Evolutionary conservation across 2,888 invertebrate species (phyloP).

Genomic region (Chalcis sispes): DNA sequence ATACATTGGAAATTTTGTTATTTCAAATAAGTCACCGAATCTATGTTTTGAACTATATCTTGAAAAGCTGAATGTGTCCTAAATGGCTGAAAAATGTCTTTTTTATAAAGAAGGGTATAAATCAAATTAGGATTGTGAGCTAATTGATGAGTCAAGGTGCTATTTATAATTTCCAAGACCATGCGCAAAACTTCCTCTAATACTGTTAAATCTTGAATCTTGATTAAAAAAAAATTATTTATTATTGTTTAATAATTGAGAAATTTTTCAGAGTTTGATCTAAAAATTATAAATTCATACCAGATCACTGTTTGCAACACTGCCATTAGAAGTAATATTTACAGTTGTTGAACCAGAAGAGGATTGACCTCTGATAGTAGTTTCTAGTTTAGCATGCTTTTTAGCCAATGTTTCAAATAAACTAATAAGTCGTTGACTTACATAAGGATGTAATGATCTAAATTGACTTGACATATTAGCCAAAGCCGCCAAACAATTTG

Average conservation of each 20-base stretch:
- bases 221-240: conserved; percentile 58
- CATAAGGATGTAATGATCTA: conserved; percentile 94
- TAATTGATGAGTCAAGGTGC: conserved; percentile 92
- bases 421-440: conserved; percentile 94
- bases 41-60: conserved; percentile 95
- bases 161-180: conserved; percentile 98
- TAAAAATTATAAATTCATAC: conserved; percentile 60
- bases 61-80: conserved; percentile 92
- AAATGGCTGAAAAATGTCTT: conserved; percentile 91
- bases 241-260: conserved; percentile 25
- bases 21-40: conserved; percentile 82
- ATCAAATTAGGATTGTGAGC: conserved; percentile 93
- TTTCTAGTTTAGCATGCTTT: conserved; percentile 84
- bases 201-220: conserved; percentile 93
- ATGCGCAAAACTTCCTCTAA: conserved; percentile 97
- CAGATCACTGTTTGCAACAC: conserved; percentile 66
- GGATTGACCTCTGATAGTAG: conserved; percentile 68
- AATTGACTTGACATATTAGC: conserved; percentile 99
- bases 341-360: conserved; percentile 60
- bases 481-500: conserved; percentile 97
- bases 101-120: conserved; percentile 96
- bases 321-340: conserved; percentile 65
- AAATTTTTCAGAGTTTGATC: not conserved
- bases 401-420: conserved; percentile 94
- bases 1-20: not conserved